Evolutionary conservation across 2,113 vertebrate species (phyloP).

Genomic region (Dipodomys ordii): DNA sequence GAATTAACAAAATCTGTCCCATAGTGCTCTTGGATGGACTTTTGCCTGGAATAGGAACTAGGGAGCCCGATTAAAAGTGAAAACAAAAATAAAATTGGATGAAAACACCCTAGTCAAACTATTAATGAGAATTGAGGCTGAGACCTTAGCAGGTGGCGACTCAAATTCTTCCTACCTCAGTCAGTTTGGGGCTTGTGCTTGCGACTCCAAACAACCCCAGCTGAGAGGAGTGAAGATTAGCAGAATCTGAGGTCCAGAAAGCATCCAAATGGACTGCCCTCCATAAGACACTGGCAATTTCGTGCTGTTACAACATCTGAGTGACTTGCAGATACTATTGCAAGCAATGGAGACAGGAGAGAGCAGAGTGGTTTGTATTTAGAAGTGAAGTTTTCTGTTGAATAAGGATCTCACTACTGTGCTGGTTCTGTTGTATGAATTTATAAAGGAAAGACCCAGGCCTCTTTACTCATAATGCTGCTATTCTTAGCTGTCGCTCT

Average conservation of each 20-base stretch:
- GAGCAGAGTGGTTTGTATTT: neutral
- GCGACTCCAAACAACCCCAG: neutral
- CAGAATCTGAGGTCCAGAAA: neutral
- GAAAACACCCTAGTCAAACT: neutral
- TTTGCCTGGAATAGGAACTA: neutral
- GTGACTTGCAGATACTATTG: neutral
- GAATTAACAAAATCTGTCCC: neutral
- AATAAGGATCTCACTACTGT: neutral
- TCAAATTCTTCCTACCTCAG: neutral
- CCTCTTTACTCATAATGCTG: neutral
- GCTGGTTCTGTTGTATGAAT: neutral
- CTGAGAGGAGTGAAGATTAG: neutral
- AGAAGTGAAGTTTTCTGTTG: neutral
- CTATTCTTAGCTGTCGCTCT: neutral
- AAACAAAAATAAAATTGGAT: neutral
- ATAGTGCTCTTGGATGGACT: neutral
- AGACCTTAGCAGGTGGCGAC: neutral
- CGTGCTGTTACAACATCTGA: neutral
- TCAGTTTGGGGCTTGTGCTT: neutral
- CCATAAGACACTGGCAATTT: neutral
- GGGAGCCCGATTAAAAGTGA: neutral
- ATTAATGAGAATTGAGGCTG: neutral
- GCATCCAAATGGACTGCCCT: neutral
- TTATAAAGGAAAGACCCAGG: neutral
- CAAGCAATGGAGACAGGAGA: no score